Evolutionary conservation across 2,797 vertebrate species (phyloP).

Genomic region (Hylomyscus alleni): DNA sequence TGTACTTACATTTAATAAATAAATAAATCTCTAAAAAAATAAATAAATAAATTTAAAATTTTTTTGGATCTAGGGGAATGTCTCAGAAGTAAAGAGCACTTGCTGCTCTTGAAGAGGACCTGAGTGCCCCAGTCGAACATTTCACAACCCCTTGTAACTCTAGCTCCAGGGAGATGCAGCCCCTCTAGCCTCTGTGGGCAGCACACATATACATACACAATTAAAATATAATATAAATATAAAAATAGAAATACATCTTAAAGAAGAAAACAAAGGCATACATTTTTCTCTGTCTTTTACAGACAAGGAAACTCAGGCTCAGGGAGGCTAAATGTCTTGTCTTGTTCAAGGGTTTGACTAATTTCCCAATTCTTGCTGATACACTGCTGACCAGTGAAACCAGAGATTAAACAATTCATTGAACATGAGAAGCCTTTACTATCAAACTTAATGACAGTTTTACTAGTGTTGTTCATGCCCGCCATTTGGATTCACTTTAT

Average conservation of each 20-base stretch:
- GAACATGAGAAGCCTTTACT: background rate
- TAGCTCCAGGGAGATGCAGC: no score
- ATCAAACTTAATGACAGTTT: background rate
- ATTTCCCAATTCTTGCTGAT: background rate
- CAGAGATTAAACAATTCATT: background rate
- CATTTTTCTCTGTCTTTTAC: background rate
- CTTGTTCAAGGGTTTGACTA: background rate
- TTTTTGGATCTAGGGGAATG: no score
- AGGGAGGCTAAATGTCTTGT: background rate
- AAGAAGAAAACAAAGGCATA: background rate
- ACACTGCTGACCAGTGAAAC: background rate
- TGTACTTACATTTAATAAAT: no score
- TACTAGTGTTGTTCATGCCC: background rate
- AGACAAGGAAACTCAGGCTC: background rate
- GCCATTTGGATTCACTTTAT: background rate
- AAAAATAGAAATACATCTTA: background rate
- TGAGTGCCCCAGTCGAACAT: background rate
- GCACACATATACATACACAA: background rate
- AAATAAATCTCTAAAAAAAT: no score
- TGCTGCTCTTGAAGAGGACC: background rate
- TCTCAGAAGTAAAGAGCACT: background rate
- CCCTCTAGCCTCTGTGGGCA: background rate
- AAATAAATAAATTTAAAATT: no score
- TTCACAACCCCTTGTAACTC: background rate
- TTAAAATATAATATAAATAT: background rate